Conservation (phyloP, 2,888 invertebrate species). For the Danaus chrysippus region DNA sequence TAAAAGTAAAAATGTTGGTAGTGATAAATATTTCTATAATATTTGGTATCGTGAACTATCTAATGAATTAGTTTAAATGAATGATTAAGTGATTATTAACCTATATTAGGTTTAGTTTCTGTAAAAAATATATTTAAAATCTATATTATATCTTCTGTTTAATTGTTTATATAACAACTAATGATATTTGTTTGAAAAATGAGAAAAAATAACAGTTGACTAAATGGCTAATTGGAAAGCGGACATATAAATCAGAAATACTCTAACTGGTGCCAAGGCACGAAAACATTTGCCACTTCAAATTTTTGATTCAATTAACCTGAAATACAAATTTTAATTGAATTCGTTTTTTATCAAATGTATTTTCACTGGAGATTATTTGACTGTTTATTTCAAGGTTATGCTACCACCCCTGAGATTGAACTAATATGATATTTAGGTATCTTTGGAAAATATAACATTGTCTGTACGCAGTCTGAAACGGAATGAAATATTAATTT, state of each 20-base stretch:
- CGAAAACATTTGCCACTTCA: constrained; percentile 52
- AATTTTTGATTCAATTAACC: constrained; percentile 43
- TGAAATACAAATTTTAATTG: constrained; percentile 20
- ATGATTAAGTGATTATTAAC: too few species aligned
- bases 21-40: too few species aligned
- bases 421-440: neutral
- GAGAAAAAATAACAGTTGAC: constrained; percentile 66
- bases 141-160: too few species aligned
- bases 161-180: too few species aligned
- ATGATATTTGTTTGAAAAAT: too few species aligned
- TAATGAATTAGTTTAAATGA: too few species aligned
- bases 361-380: neutral
- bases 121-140: too few species aligned
- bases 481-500: neutral
- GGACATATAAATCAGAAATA: constrained; percentile 68
- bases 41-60: too few species aligned
- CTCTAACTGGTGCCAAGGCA: constrained; percentile 53
- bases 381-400: neutral
- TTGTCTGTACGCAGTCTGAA: constrained; percentile 3
- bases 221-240: constrained; percentile 69
- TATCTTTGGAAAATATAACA: constrained; percentile 12
- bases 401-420: too few species aligned
- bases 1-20: too few species aligned
- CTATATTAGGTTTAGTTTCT: too few species aligned
- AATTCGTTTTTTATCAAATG: neutral